Evolutionary conservation across 2,888 invertebrate species (phyloP).

Genomic region (Orthonevra nobilis): DNA sequence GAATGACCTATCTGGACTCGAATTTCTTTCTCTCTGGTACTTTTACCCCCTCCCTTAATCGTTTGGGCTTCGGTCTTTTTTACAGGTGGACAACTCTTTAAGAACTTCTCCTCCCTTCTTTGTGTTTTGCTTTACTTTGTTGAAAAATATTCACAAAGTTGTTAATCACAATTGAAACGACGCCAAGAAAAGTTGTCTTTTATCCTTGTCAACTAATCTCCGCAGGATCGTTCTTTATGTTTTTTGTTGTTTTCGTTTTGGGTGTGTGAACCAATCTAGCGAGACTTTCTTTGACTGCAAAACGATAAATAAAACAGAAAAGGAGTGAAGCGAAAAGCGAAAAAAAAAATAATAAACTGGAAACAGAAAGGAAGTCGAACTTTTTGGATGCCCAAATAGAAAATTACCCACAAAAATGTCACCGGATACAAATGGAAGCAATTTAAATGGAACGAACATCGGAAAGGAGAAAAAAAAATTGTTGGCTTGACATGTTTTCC

Average conservation of each 20-base stretch:
- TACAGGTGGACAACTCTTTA: conserved; percentile 16
- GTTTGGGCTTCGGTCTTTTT: conserved; percentile 7
- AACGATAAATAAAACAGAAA: conserved; percentile 10
- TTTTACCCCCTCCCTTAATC: not conserved
- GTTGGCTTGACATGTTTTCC: conserved; percentile 57
- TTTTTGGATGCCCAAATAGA: conserved; percentile 49
- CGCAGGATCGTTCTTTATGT: conserved; percentile 15
- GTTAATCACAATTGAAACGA: conserved; percentile 49
- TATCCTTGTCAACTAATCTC: conserved; percentile 52
- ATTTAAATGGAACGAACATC: conserved; percentile 54
- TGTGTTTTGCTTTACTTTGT: not conserved
- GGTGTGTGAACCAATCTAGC: conserved; percentile 11
- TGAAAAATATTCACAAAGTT: conserved; percentile 45
- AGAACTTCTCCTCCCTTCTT: not conserved
- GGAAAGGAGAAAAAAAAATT: conserved; percentile 9
- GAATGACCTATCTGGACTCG: too few relatives aligned
- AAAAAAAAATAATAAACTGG: not conserved
- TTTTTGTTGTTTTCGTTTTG: too few relatives aligned
- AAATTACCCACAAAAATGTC: conserved; percentile 67
- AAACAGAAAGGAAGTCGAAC: conserved; percentile 2
- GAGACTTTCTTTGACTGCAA: conserved; percentile 21
- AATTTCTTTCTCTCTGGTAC: not conserved
- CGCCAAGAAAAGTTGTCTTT: conserved; percentile 36
- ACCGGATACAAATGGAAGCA: conserved; percentile 63
- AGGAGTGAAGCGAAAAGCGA: not conserved